Base-by-base conservation (phyloP, 53 echinoderm and acorn worm species). In the Paelopatides confundens region DNA sequence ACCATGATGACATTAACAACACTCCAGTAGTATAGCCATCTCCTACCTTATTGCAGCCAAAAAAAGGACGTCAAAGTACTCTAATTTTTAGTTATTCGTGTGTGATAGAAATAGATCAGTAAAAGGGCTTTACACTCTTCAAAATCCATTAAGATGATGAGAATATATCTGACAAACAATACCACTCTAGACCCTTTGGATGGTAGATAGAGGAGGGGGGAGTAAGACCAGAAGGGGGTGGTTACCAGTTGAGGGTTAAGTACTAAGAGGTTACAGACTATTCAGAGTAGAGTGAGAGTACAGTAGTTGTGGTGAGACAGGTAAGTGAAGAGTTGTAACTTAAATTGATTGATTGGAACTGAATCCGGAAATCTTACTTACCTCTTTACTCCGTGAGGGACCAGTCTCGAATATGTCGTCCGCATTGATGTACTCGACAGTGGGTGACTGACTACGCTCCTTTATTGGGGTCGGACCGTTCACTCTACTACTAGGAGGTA, bases 371-470 rank as follows among this genome's bases (percentile, higher is more conserved):
- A 51, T 51, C 11, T 12, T 11, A 15, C 65, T 11, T 64, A 64
- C 65, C 65, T 64, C 65, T 27, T 11, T 40, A 28, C n/a, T n/a
- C n/a, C 34, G 79, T 54, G 79, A 32, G 32, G 79, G 79, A 31
- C 79, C 52, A 1, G 79, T 90, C 17, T 86, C 90, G 5, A 68
- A 34, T 26, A 94, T 88, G 67, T 87, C 85, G 36, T 52, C 85
- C 17, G 94, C 76, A 71, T 94, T 94, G 66, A 94, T 85, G 85
- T 94, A 94, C 82, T 94, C 86, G 10, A 88, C 70, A 12, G 90
- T 77, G 0, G 90, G 34, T 4, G 88, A 79, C 11, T 63, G 35
- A 4, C 54, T 65, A 23, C 33, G 17, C 26, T 83, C 34, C 18
- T 37, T 28, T 32, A 18, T 18, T 4, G 84, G 23, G 46, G 89